phyloP scores from a whole-genome alignment of 2,888 invertebrate species.

The Hirtodrosophila duncani region DNA sequence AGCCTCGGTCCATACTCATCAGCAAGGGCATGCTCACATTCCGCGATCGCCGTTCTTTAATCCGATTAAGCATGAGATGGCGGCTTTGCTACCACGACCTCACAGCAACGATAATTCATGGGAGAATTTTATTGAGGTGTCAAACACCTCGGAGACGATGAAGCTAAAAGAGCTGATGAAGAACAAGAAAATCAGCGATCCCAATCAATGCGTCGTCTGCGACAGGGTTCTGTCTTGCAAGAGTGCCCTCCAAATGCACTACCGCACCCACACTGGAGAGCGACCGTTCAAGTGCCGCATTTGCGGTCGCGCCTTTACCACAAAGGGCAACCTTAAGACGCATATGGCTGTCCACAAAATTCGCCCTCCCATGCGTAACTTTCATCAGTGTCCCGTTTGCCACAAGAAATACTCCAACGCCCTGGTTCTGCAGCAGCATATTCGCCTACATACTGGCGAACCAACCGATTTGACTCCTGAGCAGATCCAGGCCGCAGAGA shows the following conservation, averaged over 20 bases:
- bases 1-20: conserved; percentile 31
- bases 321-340: conserved; percentile 98
- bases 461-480: conserved; percentile 91
- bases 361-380: conserved; percentile 93
- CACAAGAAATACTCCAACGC: conserved; percentile 98
- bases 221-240: conserved; percentile 97
- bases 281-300: conserved; percentile 96
- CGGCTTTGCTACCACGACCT: conserved; percentile 83
- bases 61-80: conserved; percentile 77
- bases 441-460: conserved; percentile 94
- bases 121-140: conserved; percentile 97
- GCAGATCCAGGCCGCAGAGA: conserved; percentile 91
- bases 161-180: conserved; percentile 98
- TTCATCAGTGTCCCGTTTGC: conserved; percentile 98
- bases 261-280: conserved; percentile 81
- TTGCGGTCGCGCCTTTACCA: conserved; percentile 98
- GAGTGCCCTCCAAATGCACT: conserved; percentile 98
- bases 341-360: conserved; percentile 99
- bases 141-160: conserved; percentile 92
- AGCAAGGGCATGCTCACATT: conserved; percentile 65
- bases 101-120: conserved; percentile 97
- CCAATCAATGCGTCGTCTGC: conserved; percentile 99
- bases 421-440: conserved; percentile 95
- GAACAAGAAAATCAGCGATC: conserved; percentile 96
- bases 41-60: conserved; percentile 77